Percentiles rank a stretch among this genome's conserved stretches.
Conservation (phyloP, 1,140 invertebrate species). For the Neelides sp. region DNA sequence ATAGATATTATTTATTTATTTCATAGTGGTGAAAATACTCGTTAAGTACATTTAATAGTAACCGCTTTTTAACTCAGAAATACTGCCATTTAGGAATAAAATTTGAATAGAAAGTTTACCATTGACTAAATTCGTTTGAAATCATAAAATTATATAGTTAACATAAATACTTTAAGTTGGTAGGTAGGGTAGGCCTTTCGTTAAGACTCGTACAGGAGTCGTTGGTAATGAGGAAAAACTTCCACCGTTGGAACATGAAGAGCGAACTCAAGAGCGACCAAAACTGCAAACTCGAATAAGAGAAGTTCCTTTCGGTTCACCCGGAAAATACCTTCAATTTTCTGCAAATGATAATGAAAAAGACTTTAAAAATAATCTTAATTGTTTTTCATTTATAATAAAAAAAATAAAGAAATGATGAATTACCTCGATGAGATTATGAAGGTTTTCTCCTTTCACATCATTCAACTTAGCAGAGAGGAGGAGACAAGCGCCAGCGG, state of each 20-base stretch:
- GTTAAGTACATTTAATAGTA: no score
- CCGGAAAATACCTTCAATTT: conserved; percentile 77
- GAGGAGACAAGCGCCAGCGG: conserved; percentile 84
- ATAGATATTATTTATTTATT: no score
- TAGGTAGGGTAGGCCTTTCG: no score
- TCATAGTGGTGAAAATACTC: no score
- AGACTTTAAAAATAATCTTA: conserved; percentile 5
- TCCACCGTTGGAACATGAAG: conserved; percentile 81
- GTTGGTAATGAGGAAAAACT: conserved; percentile 87
- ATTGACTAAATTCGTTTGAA: no score
- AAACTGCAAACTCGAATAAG: conserved; percentile 80
- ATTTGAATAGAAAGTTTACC: no score
- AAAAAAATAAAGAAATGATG: conserved; percentile 15
- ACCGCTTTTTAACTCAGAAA: no score
- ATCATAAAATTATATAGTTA: no score
- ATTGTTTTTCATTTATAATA: conserved; percentile 2
- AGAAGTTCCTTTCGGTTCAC: conserved; percentile 82
- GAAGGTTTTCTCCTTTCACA: conserved; percentile 76
- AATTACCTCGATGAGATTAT: conserved; percentile 75
- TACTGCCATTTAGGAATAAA: no score
- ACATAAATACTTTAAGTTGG: no score
- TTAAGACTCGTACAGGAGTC: conserved; percentile 45
- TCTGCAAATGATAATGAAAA: conserved; percentile 41
- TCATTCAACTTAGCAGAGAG: conserved; percentile 93
- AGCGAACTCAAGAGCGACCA: conserved; percentile 87